Evolutionary conservation across 2,797 vertebrate genomes (phyloP).

Genomic region (Onychomys arenicola): DNA sequence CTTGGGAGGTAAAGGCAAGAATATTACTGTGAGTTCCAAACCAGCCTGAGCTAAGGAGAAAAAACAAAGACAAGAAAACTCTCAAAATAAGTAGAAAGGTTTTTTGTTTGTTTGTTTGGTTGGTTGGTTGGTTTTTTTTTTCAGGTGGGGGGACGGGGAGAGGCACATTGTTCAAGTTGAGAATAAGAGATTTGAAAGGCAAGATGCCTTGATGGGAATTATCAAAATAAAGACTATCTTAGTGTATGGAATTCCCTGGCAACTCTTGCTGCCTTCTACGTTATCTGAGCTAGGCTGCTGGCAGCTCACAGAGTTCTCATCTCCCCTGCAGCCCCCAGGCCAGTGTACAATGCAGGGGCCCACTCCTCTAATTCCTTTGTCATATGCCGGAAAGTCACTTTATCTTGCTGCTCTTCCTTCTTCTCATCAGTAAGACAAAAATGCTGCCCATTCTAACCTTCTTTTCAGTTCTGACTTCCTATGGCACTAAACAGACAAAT

Average conservation of each 20-base stretch:
- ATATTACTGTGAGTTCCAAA: background rate
- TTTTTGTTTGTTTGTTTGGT: background rate
- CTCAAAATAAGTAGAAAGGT: background rate
- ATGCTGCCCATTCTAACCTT: background rate
- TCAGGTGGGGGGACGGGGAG: too few species aligned
- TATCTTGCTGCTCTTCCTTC: constrained; percentile 2
- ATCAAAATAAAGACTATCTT: background rate
- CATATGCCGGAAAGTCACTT: background rate
- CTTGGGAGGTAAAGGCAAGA: background rate
- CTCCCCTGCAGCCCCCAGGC: background rate
- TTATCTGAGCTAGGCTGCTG: background rate
- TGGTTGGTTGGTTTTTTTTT: too few species aligned
- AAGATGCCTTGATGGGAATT: background rate
- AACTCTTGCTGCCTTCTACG: background rate
- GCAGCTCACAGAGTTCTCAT: background rate
- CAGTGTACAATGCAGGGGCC: background rate
- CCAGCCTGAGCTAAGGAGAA: background rate
- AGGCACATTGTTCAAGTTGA: background rate
- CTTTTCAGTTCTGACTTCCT: constrained; percentile 42
- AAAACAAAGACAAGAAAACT: background rate
- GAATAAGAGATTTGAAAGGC: background rate
- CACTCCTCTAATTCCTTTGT: background rate
- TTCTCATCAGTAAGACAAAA: background rate
- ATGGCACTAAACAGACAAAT: background rate
- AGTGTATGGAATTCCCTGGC: background rate